Conservation (phyloP, 2,113 vertebrate genomes). For the Tyrannus savana region DNA sequence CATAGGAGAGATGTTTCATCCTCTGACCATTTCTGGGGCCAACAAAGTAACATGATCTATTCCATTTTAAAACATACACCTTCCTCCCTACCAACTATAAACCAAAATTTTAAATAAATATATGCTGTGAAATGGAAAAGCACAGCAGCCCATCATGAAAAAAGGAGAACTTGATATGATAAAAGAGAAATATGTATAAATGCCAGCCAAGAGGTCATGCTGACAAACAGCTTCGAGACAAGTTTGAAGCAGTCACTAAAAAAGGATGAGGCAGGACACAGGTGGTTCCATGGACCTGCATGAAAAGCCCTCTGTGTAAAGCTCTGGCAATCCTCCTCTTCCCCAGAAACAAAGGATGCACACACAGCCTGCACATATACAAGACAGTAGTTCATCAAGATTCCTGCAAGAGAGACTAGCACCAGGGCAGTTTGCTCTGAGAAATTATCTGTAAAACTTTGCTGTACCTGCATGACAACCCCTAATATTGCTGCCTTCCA, state of each 20-base stretch:
- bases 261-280: not conserved
- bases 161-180: not conserved
- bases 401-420: not conserved
- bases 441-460: not conserved
- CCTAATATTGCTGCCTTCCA: not conserved
- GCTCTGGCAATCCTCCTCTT: not conserved
- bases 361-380: fast-evolving
- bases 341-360: not conserved
- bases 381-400: not conserved
- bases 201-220: not conserved
- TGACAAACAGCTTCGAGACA: not conserved
- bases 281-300: not conserved
- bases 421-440: not conserved
- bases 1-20: not conserved
- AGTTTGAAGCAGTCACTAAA: not conserved
- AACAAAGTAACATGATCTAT: not conserved
- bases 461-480: not conserved
- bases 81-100: not conserved
- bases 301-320: not conserved
- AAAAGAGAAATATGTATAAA: not conserved
- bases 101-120: not conserved
- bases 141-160: not conserved
- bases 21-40: not conserved
- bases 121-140: not conserved
- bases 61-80: not conserved